These are phyloP conservation scores for Tenebrosternarchus preto DNA, from an alignment of 2,113 vertebrate species.

Conservation along the genomic window DNA sequence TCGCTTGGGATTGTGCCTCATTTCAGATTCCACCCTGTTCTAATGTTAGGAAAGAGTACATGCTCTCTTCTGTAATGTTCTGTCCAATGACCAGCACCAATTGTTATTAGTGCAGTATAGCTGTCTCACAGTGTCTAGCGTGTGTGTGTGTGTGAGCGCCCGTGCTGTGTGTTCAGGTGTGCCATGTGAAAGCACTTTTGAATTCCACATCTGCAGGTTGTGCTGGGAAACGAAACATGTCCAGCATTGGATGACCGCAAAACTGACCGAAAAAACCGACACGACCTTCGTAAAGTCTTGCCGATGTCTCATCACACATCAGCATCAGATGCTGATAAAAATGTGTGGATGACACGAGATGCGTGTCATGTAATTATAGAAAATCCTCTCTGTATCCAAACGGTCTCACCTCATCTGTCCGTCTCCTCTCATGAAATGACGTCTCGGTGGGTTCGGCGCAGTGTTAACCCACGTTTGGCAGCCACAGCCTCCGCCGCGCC, in stretches of 20 bases:
- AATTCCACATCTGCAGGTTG: too few relatives aligned
- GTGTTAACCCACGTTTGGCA: conserved; percentile 78
- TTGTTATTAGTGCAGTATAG: conserved; percentile 14
- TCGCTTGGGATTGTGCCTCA: not conserved
- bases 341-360: not conserved
- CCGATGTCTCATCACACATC: too few relatives aligned
- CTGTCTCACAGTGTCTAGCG: conserved; percentile 3
- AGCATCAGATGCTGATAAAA: not conserved
- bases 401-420: conserved; percentile 11
- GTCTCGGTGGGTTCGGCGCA: conserved; percentile 64
- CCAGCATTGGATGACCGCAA: too few relatives aligned
- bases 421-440: conserved; percentile 67
- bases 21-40: not conserved
- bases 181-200: too few relatives aligned
- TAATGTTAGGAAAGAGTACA: not conserved
- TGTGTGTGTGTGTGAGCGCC: not conserved
- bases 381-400: not conserved
- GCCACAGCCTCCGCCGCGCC: conserved; percentile 72
- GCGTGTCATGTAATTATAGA: conserved; percentile 20
- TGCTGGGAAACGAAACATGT: too few relatives aligned
- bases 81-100: conserved; percentile 35
- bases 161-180: too few relatives aligned
- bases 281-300: too few relatives aligned
- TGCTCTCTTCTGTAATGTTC: conserved; percentile 9
- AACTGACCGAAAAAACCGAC: too few relatives aligned